These are phyloP conservation scores for Gisinianus flammeolus DNA, from an alignment of 2,888 invertebrate genomes.

Conservation along the genomic window DNA sequence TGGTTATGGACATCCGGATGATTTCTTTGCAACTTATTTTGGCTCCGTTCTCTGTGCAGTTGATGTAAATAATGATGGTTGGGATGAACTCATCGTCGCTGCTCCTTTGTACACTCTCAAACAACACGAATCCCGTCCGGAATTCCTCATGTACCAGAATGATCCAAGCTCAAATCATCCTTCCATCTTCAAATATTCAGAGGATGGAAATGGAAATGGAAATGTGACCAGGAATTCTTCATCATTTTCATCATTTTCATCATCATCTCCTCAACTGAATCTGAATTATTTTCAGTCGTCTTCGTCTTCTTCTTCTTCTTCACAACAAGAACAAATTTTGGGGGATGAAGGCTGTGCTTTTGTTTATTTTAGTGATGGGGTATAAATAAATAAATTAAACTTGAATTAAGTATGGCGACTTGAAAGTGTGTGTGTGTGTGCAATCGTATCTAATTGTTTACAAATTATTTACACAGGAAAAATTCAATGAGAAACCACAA, in stretches of 20 bases:
- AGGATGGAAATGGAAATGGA: too few relatives aligned
- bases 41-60: constrained; percentile 69
- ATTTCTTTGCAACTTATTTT: constrained; percentile 64
- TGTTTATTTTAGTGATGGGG: constrained; percentile 43
- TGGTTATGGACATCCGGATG: background rate
- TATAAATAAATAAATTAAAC: background rate
- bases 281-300: too few relatives aligned
- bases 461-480: background rate
- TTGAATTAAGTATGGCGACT: background rate
- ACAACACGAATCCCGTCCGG: too few relatives aligned
- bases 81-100: constrained; percentile 70
- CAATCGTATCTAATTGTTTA: too few relatives aligned
- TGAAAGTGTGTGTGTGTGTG: background rate
- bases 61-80: constrained; percentile 70
- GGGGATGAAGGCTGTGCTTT: constrained; percentile 54
- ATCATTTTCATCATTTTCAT: too few relatives aligned
- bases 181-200: too few relatives aligned
- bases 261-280: too few relatives aligned
- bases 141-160: too few relatives aligned
- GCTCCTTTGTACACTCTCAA: constrained; percentile 64
- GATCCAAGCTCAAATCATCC: too few relatives aligned
- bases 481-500: constrained; percentile 2
- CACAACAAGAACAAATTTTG: background rate
- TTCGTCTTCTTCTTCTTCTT: too few relatives aligned
- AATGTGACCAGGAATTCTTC: too few relatives aligned